Evolutionary conservation across 2,797 vertebrate genomes (phyloP).

Genomic region (Champsocephalus gunnari): DNA sequence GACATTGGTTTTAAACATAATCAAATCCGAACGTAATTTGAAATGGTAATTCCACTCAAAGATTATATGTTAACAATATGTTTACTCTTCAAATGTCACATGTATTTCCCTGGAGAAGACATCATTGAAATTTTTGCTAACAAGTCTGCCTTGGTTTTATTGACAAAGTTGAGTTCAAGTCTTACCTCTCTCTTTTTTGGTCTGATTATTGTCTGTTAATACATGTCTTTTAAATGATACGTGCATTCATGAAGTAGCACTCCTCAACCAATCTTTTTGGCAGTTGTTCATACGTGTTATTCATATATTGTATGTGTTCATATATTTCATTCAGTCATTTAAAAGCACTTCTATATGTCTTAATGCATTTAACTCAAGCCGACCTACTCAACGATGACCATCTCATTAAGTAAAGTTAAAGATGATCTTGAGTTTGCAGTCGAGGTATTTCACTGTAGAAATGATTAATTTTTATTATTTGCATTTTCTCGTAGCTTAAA

Average conservation of each 20-base stretch:
- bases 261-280: too few relatives aligned
- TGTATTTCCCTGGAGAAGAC: too few relatives aligned
- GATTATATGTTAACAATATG: not conserved
- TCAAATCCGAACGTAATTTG: not conserved
- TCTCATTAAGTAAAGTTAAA: not conserved
- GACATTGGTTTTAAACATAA: not conserved
- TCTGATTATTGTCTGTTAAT: too few relatives aligned
- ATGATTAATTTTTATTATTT: not conserved
- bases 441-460: not conserved
- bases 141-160: too few relatives aligned
- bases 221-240: too few relatives aligned
- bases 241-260: too few relatives aligned
- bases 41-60: not conserved
- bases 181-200: too few relatives aligned
- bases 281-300: not conserved
- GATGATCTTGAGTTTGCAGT: too few relatives aligned
- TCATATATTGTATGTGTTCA: not conserved
- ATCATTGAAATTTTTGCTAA: too few relatives aligned
- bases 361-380: not conserved
- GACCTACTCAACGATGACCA: not conserved
- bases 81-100: not conserved
- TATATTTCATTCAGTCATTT: conserved; percentile 1
- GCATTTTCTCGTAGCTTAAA: not conserved
- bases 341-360: not conserved
- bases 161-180: too few relatives aligned